Evolutionary conservation across 2,888 invertebrate genomes (phyloP).

Genomic region (Drosophila neotestacea): DNA sequence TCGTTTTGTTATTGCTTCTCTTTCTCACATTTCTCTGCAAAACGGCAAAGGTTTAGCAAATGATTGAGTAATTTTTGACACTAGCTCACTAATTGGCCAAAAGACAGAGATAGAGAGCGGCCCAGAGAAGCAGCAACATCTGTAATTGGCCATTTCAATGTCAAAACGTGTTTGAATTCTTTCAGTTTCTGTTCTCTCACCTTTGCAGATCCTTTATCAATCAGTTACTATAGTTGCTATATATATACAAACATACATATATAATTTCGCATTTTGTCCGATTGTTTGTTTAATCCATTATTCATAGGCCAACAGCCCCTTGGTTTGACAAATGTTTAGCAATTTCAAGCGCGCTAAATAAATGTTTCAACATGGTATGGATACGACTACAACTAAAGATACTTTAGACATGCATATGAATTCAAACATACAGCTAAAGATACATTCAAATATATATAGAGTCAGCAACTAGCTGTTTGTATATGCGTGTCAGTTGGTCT

Average conservation of each 20-base stretch:
- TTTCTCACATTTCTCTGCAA: slow-evolving; percentile 64
- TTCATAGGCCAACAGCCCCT: slow-evolving; percentile 4
- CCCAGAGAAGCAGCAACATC: background rate
- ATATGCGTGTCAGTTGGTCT: slow-evolving; percentile 33
- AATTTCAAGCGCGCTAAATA: slow-evolving; percentile 52
- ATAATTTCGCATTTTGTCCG: background rate
- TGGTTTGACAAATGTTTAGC: slow-evolving; percentile 49
- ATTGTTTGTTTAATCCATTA: slow-evolving; percentile 30
- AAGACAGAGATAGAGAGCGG: slow-evolving; percentile 11
- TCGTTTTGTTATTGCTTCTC: slow-evolving; percentile 38
- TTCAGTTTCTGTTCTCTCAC: background rate
- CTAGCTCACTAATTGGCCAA: slow-evolving; percentile 74
- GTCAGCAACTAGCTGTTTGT: slow-evolving; percentile 4
- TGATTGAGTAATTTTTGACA: slow-evolving; percentile 78
- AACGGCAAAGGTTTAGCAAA: slow-evolving; percentile 58
- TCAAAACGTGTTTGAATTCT: slow-evolving; percentile 22
- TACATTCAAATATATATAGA: slow-evolving; percentile 12
- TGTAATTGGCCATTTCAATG: slow-evolving; percentile 45
- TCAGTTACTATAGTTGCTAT: background rate
- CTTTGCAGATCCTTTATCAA: slow-evolving; percentile 1
- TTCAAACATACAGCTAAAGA: background rate
- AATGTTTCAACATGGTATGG: slow-evolving; percentile 52
- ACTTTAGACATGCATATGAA: slow-evolving; percentile 8
- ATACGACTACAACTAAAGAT: slow-evolving; percentile 12
- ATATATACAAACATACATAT: background rate